phyloP scores from a whole-genome alignment of 2,797 vertebrate species.

The Chaenodraco wilsoni region DNA sequence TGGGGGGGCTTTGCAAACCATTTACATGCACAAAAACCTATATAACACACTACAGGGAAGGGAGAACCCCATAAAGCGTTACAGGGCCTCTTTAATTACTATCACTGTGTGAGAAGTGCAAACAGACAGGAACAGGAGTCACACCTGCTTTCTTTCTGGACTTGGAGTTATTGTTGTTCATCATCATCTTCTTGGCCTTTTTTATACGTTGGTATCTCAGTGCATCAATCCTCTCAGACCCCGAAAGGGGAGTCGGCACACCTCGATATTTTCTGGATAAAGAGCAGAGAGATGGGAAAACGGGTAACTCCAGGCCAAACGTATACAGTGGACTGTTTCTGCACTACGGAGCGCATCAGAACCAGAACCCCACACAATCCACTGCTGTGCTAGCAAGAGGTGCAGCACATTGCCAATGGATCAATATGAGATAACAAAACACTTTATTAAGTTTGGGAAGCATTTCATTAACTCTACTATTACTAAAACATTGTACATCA shows the following conservation, averaged over 20 bases:
- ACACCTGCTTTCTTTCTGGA: conserved; percentile 96
- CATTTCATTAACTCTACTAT: conserved; percentile 19
- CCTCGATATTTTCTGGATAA: conserved; percentile 85
- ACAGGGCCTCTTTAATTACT: too few relatives aligned
- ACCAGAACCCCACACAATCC: conserved; percentile 63
- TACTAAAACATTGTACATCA: conserved; percentile 13
- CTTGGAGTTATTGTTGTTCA: conserved; percentile 96
- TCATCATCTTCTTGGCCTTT: conserved; percentile 97
- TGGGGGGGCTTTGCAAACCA: too few relatives aligned
- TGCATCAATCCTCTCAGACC: conserved; percentile 99
- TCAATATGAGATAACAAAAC: conserved; percentile 66
- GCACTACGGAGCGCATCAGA: conserved; percentile 68
- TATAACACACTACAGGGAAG: too few relatives aligned
- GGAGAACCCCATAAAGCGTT: too few relatives aligned
- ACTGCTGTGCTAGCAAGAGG: conserved; percentile 71
- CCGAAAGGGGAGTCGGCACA: conserved; percentile 89
- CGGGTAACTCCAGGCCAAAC: conserved; percentile 75
- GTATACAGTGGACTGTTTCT: conserved; percentile 54
- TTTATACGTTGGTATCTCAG: conserved; percentile 98
- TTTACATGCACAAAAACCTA: too few relatives aligned
- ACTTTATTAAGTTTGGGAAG: conserved; percentile 16
- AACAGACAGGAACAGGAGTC: conserved; percentile 38
- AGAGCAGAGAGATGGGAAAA: conserved; percentile 69
- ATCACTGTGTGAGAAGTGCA: background rate
- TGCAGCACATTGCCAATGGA: conserved; percentile 74